phyloP scores from a whole-genome alignment of 2,797 vertebrate genomes.

The Molossus alvarezi region DNA sequence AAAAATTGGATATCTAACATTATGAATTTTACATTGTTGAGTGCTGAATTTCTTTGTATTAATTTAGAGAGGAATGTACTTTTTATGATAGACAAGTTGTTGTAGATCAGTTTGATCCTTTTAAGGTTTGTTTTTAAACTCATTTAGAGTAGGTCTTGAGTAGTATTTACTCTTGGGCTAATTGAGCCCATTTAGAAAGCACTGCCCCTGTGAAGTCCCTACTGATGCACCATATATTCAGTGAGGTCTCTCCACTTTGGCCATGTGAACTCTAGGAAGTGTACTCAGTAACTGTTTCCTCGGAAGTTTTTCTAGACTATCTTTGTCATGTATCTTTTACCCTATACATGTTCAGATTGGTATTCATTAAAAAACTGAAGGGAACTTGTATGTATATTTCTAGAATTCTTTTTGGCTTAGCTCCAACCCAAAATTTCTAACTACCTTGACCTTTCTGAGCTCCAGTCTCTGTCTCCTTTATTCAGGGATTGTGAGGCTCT shows the following conservation, averaged over 20 bases:
- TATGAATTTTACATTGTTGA: constrained; percentile 48
- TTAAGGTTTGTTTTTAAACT: constrained; percentile 17
- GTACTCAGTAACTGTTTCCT: constrained; percentile 8
- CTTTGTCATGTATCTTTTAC: constrained; percentile 31
- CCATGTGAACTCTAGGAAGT: constrained; percentile 23
- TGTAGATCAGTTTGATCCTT: constrained; percentile 6
- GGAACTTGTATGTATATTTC: constrained; percentile 20
- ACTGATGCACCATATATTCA: neutral
- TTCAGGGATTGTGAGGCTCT: neutral
- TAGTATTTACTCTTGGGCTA: constrained; percentile 19
- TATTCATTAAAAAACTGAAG: constrained; percentile 54
- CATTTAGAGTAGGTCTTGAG: constrained; percentile 1
- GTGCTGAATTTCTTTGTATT: constrained; percentile 22
- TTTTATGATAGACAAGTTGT: constrained; percentile 29
- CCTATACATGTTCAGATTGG: neutral
- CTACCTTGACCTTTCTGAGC: neutral
- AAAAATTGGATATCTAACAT: neutral
- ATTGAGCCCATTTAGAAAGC: constrained; percentile 57
- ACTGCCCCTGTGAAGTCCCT: neutral
- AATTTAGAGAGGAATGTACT: constrained; percentile 6
- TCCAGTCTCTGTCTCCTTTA: constrained; percentile 7
- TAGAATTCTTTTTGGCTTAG: neutral
- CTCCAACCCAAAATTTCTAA: constrained; percentile 13
- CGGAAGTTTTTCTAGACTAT: constrained; percentile 6
- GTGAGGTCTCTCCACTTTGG: constrained; percentile 45